Evolutionary conservation across 2,888 invertebrate species (phyloP), one percentile per base, ranked within the genome.

Genomic region (Amiota minor): DNA sequence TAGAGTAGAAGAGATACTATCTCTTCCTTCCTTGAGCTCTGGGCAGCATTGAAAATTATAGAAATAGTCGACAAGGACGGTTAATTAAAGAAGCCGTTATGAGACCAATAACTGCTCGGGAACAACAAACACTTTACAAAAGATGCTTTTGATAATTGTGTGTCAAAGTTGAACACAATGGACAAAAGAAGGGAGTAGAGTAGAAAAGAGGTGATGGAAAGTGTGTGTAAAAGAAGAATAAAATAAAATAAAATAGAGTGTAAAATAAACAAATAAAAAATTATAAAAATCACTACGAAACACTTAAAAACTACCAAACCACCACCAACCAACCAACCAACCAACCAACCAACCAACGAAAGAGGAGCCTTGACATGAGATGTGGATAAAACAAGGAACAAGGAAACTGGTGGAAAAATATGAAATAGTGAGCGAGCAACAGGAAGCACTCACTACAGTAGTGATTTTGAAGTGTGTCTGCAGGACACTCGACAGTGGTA

Each of bases 81-180:
- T 70, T 70, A 70, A 70, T 70, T 70, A 70, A 70, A 59, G 55
- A 59, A 70, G 56, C 45, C 55, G 45, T 68, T 68, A 68, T 45
- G 70, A 53, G 70, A 70, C 56, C 55, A 47, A 59, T 56, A 70
- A 35, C 45, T 45, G 70, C 70, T 18, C 12, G 70, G 47, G 45
- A 55, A 8, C 35, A 35, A 6, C 35, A 4, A 35, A 59, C 56
- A 56, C n/a, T 59, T 70, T 70, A 50, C n/a, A 62, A 62, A 56
- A 23, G 56, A 67, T 70, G 46, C 71, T 56, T 71, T 72, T 76
- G 71, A 70, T 76, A 76, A 76, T 76, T 76, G 74, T 72, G 74
- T 73, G 74, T 69, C 74, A 71, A 74, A 72, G 74, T 59, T 71
- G 23, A 72, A 64, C 62, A 70, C 18, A 46, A 59, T 6, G 35